Evolutionary conservation across 2,888 invertebrate genomes (phyloP).

Genomic region (Latheticus oryzae): DNA sequence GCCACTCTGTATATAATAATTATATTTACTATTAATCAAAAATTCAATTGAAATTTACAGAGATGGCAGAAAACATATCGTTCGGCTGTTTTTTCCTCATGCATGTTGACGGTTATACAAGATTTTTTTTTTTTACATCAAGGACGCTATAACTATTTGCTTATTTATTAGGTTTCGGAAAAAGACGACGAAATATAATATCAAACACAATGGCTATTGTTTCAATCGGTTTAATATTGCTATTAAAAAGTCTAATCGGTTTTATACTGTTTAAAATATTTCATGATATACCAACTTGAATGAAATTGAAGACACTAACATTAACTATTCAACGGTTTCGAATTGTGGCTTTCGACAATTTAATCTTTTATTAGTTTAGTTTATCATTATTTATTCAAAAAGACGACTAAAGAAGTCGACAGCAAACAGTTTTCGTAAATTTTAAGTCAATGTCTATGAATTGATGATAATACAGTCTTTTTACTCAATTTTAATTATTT

Average conservation of each 20-base stretch:
- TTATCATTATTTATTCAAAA: constrained; percentile 34
- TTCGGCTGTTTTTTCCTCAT: constrained; percentile 18
- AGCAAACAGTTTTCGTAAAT: constrained; percentile 34
- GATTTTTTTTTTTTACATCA: constrained; percentile 22
- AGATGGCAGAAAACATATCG: constrained; percentile 6
- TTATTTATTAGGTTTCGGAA: constrained; percentile 16
- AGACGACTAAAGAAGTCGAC: constrained; percentile 22
- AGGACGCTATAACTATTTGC: constrained; percentile 10
- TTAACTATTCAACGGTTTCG: constrained; percentile 21
- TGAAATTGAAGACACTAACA: constrained; percentile 11
- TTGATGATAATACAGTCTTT: constrained; percentile 1
- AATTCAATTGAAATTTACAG: background rate
- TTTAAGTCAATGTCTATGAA: constrained; percentile 12
- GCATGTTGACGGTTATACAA: constrained; percentile 12
- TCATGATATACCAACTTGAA: constrained; percentile 17
- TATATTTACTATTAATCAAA: no score
- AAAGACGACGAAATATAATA: constrained; percentile 22
- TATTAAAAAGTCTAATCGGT: constrained; percentile 34
- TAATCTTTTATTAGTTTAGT: constrained; percentile 37
- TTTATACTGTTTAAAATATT: constrained; percentile 27
- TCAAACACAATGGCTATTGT: constrained; percentile 34
- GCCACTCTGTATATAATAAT: background rate
- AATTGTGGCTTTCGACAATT: constrained; percentile 23
- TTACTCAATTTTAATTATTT: constrained; percentile 6
- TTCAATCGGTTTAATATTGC: constrained; percentile 21